A percentile compares a stretch with the other conserved stretches of the same genome.
Conservation (phyloP, 2,113 vertebrate species). For the Centropus bengalensis region DNA sequence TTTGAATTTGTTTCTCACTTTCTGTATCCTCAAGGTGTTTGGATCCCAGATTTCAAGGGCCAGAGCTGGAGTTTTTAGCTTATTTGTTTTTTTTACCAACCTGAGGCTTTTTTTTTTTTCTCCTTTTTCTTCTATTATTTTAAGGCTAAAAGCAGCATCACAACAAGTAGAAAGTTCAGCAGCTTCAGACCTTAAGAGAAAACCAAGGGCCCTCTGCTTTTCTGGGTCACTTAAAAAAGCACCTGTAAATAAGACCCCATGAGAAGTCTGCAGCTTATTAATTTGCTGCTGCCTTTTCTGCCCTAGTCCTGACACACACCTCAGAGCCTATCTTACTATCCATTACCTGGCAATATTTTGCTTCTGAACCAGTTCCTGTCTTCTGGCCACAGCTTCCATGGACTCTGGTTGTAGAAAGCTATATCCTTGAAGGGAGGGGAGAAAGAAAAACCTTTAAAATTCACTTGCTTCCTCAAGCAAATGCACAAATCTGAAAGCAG, state of each 20-base stretch:
- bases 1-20: not conserved
- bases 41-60: not conserved
- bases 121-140: not conserved
- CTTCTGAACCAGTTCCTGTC: slow-evolving; percentile 93
- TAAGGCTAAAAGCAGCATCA: not conserved
- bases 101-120: not conserved
- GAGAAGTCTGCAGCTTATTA: not conserved
- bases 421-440: slow-evolving; percentile 75
- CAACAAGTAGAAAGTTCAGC: not conserved
- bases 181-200: not conserved
- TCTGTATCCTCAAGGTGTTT: not conserved
- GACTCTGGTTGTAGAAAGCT: slow-evolving; percentile 88
- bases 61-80: not conserved
- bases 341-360: slow-evolving; percentile 92
- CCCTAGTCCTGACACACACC: not conserved
- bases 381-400: slow-evolving; percentile 88
- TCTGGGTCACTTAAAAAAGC: not conserved
- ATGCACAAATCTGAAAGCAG: not conserved
- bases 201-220: not conserved
- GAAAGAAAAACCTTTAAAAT: not conserved
- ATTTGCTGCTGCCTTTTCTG: not conserved
- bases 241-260: not conserved
- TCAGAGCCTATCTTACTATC: not conserved
- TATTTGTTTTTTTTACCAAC: not conserved
- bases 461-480: not conserved